phyloP scores from a whole-genome alignment of 2,113 vertebrate species.

The Indicator maculatus region DNA sequence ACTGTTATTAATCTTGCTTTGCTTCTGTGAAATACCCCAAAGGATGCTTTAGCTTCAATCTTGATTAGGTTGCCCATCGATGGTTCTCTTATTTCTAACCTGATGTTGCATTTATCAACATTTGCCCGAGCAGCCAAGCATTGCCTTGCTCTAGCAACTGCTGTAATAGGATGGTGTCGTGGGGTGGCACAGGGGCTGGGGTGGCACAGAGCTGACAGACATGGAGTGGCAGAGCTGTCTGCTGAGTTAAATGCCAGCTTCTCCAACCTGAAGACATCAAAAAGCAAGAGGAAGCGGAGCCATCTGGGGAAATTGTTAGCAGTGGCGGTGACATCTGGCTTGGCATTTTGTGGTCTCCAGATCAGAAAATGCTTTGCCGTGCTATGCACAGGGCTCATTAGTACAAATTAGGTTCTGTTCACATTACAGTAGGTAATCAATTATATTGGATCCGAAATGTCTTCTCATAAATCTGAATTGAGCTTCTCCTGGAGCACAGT shows the following conservation, averaged over 20 bases:
- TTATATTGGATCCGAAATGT: constrained; percentile 54
- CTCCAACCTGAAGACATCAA: constrained; percentile 4
- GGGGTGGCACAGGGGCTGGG: neutral
- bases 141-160: constrained; percentile 33
- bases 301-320: constrained; percentile 33
- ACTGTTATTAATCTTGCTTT: constrained; percentile 37
- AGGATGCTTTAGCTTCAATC: constrained; percentile 22
- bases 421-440: constrained; percentile 55
- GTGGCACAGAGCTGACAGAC: neutral
- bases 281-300: neutral
- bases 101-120: constrained; percentile 75
- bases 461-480: constrained; percentile 70
- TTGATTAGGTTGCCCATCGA: constrained; percentile 48
- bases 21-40: neutral
- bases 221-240: neutral
- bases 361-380: constrained; percentile 42
- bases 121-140: constrained; percentile 72
- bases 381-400: constrained; percentile 55
- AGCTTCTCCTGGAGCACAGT: neutral
- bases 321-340: constrained; percentile 50
- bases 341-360: constrained; percentile 19
- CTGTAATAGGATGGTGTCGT: neutral
- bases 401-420: constrained; percentile 56
- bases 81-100: constrained; percentile 51
- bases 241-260: constrained; percentile 11